phyloP scores from a whole-genome alignment of 2,113 vertebrate genomes.

The Oplegnathus fasciatus region DNA sequence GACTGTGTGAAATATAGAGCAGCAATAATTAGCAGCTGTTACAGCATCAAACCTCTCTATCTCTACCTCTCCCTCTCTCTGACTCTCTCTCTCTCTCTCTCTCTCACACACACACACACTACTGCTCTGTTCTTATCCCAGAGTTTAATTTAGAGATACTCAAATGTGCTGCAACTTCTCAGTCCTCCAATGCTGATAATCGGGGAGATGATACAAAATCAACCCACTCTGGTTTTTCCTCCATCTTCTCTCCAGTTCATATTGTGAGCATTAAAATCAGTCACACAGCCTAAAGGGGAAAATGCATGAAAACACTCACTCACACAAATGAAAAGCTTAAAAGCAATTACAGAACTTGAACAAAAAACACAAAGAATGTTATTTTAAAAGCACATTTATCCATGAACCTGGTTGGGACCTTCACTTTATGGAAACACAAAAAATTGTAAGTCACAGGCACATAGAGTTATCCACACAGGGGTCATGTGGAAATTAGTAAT shows the following conservation, averaged over 20 bases:
- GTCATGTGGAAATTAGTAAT: slow-evolving; percentile 70
- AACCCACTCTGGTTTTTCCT: slow-evolving; percentile 22
- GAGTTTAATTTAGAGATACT: slow-evolving; percentile 64
- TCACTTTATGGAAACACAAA: not conserved
- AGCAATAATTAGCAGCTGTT: slow-evolving; percentile 87
- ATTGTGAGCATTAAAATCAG: slow-evolving; percentile 20
- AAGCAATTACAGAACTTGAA: not conserved
- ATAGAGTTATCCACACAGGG: slow-evolving; percentile 21
- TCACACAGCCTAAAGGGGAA: not conserved
- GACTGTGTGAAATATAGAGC: slow-evolving; percentile 85
- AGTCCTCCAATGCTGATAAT: slow-evolving; percentile 50
- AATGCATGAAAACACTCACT: slow-evolving; percentile 6
- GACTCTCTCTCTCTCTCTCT: slow-evolving; percentile 22
- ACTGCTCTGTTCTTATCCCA: slow-evolving; percentile 44
- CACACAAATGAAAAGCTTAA: slow-evolving; percentile 11
- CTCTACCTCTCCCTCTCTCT: slow-evolving; percentile 52
- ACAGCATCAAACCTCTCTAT: slow-evolving; percentile 80
- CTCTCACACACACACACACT: slow-evolving; percentile 14
- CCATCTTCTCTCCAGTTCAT: slow-evolving; percentile 40
- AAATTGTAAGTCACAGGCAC: slow-evolving; percentile 10
- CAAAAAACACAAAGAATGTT: not conserved
- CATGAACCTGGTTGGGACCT: not conserved
- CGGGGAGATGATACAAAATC: slow-evolving; percentile 37
- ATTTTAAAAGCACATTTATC: slow-evolving; percentile 5
- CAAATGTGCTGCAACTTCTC: slow-evolving; percentile 44